Conservation (phyloP, 2,888 invertebrate species). For the Acronicta leporina region DNA sequence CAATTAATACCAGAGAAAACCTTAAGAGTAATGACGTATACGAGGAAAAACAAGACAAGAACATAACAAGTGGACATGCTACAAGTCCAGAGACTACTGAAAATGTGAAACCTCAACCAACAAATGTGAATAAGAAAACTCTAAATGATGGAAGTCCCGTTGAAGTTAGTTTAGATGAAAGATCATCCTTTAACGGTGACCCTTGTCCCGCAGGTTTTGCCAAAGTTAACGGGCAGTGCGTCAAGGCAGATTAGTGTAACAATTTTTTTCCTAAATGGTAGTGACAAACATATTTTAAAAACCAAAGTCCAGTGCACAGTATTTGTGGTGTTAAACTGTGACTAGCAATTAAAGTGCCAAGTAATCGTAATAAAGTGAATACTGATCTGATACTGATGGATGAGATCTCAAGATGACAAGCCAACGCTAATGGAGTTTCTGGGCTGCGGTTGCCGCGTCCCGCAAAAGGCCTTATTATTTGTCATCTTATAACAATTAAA, state of each 20-base stretch:
- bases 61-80: conserved; percentile 8
- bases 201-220: conserved; percentile 69
- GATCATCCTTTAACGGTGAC: conserved; percentile 72
- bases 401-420: too few species aligned
- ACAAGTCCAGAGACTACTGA: conserved; percentile 35
- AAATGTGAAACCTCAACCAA: conserved; percentile 28
- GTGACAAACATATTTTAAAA: too few species aligned
- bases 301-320: too few species aligned
- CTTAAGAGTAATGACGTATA: conserved; percentile 26
- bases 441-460: too few species aligned
- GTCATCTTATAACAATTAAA: too few species aligned
- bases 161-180: conserved; percentile 62
- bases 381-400: too few species aligned
- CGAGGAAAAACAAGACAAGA: conserved; percentile 17
- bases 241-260: conserved; percentile 56
- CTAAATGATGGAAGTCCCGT: conserved; percentile 42
- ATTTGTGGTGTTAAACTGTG: neutral
- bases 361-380: neutral
- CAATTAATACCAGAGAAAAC: conserved; percentile 24
- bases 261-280: neutral
- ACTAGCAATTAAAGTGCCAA: neutral
- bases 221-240: conserved; percentile 71
- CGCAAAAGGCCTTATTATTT: too few species aligned
- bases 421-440: too few species aligned
- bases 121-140: conserved; percentile 14